Evolutionary conservation across 1,140 invertebrate genomes (phyloP).

Genomic region (Brachionus rotundiformis): DNA sequence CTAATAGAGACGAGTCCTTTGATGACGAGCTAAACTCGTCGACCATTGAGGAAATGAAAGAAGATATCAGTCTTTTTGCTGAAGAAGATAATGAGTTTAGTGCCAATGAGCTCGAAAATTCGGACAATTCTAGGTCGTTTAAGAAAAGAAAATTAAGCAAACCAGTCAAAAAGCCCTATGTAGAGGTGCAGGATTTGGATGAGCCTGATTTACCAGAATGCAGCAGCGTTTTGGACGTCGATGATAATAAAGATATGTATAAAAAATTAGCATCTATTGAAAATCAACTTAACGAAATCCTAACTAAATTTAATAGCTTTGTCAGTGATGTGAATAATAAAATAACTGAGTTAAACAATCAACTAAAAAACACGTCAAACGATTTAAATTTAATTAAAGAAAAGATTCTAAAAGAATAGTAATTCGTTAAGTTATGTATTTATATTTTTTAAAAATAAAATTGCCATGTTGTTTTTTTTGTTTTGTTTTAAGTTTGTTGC

Average conservation of each 20-base stretch:
- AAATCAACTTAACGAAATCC: background rate
- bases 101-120: background rate
- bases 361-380: background rate
- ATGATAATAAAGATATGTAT: background rate
- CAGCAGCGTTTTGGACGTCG: background rate
- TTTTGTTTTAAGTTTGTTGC: background rate
- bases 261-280: background rate
- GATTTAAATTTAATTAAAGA: background rate
- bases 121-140: background rate
- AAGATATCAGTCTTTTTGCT: background rate
- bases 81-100: background rate
- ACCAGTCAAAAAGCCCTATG: slow-evolving; percentile 32
- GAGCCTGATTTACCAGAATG: background rate
- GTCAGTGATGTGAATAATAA: background rate
- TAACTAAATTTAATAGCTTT: background rate
- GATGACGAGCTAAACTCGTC: background rate
- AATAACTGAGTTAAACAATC: slow-evolving; percentile 1
- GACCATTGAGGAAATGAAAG: background rate
- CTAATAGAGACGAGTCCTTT: background rate
- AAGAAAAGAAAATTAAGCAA: slow-evolving; percentile 26
- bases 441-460: background rate
- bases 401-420: background rate
- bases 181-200: background rate
- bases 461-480: background rate
- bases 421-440: background rate